These are phyloP conservation scores for Indicator indicator DNA, from an alignment of 2,113 vertebrate species.

Conservation along the genomic window DNA sequence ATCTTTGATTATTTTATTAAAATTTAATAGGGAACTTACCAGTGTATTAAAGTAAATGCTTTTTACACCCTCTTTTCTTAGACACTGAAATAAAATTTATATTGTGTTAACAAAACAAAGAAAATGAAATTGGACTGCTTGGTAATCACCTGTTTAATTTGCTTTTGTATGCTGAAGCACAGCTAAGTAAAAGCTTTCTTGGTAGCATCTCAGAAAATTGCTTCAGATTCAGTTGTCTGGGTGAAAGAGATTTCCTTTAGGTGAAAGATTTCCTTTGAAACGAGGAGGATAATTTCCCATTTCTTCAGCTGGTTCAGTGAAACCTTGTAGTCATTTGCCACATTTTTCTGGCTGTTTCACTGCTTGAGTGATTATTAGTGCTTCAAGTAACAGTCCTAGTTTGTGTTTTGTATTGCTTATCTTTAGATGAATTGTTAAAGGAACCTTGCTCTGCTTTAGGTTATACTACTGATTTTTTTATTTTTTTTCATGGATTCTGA, in stretches of 20 bases:
- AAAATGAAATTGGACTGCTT: neutral
- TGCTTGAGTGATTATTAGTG: neutral
- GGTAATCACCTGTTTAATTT: neutral
- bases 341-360: neutral
- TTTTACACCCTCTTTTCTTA: neutral
- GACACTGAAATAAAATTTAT: neutral
- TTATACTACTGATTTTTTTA: neutral
- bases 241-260: neutral
- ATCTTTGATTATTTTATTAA: neutral
- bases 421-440: neutral
- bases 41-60: neutral
- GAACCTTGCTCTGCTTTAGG: rapidly evolving
- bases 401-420: neutral
- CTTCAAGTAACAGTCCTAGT: neutral
- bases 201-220: neutral
- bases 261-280: neutral
- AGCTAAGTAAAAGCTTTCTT: neutral
- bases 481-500: neutral
- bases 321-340: neutral
- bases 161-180: neutral
- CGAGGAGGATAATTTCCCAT: neutral
- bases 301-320: neutral
- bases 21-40: neutral
- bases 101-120: neutral
- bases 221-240: neutral